phyloP scores from a whole-genome alignment of 2,888 invertebrate species.

The Cistogaster globosa region DNA sequence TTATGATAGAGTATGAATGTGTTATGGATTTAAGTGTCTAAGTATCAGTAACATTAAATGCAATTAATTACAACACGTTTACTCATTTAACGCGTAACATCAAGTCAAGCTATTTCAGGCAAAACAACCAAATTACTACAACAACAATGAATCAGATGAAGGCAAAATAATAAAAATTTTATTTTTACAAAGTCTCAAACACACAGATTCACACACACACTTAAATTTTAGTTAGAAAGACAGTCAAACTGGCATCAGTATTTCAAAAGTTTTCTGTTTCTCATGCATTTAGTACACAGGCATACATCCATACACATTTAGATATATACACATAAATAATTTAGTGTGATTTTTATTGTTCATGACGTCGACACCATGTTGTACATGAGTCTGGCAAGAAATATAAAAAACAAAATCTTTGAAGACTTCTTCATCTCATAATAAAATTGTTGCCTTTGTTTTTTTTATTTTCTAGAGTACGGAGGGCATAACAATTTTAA shows the following conservation, averaged over 20 bases:
- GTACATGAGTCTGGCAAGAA: conserved; percentile 38
- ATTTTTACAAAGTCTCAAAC: conserved; percentile 38
- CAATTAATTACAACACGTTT: conserved; percentile 70
- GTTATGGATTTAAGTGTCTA: conserved; percentile 57
- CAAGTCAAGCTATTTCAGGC: conserved; percentile 26
- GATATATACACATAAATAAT: conserved; percentile 62
- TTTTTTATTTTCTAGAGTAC: background rate
- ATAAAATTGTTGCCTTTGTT: conserved; percentile 19
- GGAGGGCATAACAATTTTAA: conserved; percentile 10
- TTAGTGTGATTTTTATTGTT: conserved; percentile 75
- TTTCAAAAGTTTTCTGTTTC: conserved; percentile 39
- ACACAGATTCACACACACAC: conserved; percentile 22
- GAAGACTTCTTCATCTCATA: conserved; percentile 29
- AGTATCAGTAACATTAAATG: conserved; percentile 66
- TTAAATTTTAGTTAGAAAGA: background rate
- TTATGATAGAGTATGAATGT: conserved; percentile 29
- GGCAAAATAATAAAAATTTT: conserved; percentile 39
- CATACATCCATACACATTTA: background rate
- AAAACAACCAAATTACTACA: conserved; percentile 24
- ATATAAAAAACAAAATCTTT: background rate
- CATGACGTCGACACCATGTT: conserved; percentile 74
- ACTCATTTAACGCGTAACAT: conserved; percentile 66
- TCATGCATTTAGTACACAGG: conserved; percentile 51
- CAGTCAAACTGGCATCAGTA: conserved; percentile 30
- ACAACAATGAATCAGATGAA: conserved; percentile 33